Conservation (phyloP, 2,888 invertebrate species). For the Lasioglossum morio region DNA sequence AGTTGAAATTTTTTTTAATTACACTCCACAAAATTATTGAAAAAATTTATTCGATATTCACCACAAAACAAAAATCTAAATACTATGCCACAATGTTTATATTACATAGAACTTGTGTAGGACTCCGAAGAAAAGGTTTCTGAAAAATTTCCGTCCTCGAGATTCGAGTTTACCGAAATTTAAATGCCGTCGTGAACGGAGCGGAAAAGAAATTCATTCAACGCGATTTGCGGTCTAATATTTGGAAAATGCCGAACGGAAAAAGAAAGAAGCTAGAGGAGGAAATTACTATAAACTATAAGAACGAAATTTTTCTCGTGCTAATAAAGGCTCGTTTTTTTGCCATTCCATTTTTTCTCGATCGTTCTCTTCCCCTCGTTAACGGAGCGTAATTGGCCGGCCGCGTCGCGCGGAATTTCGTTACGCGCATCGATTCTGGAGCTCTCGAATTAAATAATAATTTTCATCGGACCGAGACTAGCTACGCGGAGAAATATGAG, state of each 20-base stretch:
- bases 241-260: background rate
- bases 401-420: slow-evolving; percentile 12
- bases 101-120: background rate
- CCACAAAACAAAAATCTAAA: no score
- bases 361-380: background rate
- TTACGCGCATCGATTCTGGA: slow-evolving; percentile 21
- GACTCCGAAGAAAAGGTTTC: background rate
- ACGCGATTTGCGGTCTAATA: background rate
- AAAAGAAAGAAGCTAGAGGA: background rate
- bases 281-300: slow-evolving; percentile 33
- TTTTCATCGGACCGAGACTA: background rate
- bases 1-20: background rate
- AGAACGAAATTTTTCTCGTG: slow-evolving; percentile 32
- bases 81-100: background rate
- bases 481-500: background rate
- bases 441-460: slow-evolving; percentile 31
- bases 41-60: background rate
- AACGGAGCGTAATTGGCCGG: background rate
- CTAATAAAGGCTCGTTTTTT: slow-evolving; percentile 9
- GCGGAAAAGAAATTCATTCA: background rate
- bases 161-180: background rate
- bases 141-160: background rate
- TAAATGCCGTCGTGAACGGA: background rate
- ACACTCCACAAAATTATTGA: background rate
- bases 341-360: background rate